Conservation (phyloP, 1,140 invertebrate genomes). For the Drosophila bifasciata region DNA sequence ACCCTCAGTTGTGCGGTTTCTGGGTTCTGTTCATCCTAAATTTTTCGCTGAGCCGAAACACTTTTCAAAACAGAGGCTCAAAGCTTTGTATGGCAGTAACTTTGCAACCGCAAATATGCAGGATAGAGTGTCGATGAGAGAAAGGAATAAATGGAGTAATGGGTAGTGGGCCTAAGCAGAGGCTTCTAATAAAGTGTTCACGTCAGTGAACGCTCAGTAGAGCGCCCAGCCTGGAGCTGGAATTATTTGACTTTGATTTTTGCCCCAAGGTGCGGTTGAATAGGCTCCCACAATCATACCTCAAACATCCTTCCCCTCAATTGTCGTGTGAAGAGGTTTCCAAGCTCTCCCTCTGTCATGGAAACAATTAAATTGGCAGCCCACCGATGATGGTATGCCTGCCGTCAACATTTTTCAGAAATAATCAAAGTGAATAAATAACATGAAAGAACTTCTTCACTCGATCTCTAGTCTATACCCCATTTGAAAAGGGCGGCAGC, state of each 20-base stretch:
- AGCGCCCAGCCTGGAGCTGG: constrained; percentile 30
- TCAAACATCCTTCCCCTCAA: neutral
- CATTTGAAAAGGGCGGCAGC: constrained; percentile 32
- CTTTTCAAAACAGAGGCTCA: constrained; percentile 51
- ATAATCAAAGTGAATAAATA: constrained; percentile 76
- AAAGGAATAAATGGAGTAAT: constrained; percentile 15
- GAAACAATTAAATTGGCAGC: constrained; percentile 63
- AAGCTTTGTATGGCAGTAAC: constrained; percentile 46
- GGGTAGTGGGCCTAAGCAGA: constrained; percentile 37
- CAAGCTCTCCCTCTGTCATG: constrained; percentile 37
- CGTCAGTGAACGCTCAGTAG: constrained; percentile 38
- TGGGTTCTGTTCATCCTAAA: too few relatives aligned
- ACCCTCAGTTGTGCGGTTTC: too few relatives aligned
- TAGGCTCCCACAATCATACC: neutral
- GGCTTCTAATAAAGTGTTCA: constrained; percentile 51
- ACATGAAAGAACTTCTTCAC: constrained; percentile 60
- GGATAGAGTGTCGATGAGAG: constrained; percentile 25
- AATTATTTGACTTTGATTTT: constrained; percentile 66
- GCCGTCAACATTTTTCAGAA: constrained; percentile 59
- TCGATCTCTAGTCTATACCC: neutral
- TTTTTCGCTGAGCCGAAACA: constrained; percentile 69
- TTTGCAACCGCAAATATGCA: constrained; percentile 76
- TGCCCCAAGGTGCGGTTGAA: constrained; percentile 39
- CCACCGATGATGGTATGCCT: constrained; percentile 26
- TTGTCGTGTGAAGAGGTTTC: constrained; percentile 27